Conservation (phyloP, 2,888 invertebrate species). For the Diadegma fenestrale region DNA sequence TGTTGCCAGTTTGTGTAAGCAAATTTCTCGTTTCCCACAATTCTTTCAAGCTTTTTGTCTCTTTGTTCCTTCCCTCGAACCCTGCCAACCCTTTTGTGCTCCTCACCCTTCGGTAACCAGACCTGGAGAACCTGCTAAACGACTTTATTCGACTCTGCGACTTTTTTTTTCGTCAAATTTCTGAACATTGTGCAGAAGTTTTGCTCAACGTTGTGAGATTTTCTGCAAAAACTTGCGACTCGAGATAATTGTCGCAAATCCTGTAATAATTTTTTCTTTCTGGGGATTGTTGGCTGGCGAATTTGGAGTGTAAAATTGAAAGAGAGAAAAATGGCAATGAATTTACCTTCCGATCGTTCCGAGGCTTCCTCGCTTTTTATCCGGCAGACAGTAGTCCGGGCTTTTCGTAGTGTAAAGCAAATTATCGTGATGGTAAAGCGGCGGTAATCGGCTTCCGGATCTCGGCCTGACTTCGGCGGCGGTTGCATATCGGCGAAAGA, state of each 20-base stretch:
- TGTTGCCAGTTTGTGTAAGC: not conserved
- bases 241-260: not conserved
- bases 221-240: not conserved
- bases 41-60: not conserved
- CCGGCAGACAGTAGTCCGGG: constrained; percentile 93
- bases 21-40: not conserved
- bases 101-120: not conserved
- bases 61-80: not conserved
- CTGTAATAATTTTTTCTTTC: not conserved
- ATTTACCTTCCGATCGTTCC: constrained; percentile 94
- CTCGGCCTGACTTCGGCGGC: constrained; percentile 85
- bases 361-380: constrained; percentile 90
- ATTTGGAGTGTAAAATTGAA: constrained; percentile 7
- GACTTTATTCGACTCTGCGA: not conserved
- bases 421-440: constrained; percentile 86
- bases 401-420: constrained; percentile 92
- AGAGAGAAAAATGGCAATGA: constrained; percentile 48
- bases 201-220: not conserved
- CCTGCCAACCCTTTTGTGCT: not conserved
- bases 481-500: constrained; percentile 87
- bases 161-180: not conserved
- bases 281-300: not conserved
- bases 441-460: constrained; percentile 82
- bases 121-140: not conserved
- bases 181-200: no score